Conservation (phyloP, 2,113 vertebrate species). For the Ophthalmotilapia sp. region DNA sequence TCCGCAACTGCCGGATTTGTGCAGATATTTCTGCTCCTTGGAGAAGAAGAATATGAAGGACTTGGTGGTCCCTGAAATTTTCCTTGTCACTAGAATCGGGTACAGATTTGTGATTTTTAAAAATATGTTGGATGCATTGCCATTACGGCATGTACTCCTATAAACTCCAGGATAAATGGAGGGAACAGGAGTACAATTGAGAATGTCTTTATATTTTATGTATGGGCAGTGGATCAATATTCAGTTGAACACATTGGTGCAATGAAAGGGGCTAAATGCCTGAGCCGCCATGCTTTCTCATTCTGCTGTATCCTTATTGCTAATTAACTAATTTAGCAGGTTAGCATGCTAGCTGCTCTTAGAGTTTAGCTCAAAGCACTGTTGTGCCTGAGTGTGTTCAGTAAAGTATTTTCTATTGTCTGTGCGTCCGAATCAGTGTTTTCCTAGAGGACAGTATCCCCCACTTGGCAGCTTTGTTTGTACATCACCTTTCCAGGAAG, state of each 20-base stretch:
- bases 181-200: not conserved
- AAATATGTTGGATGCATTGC: not conserved
- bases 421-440: fast-evolving
- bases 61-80: not conserved
- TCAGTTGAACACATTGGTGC: not conserved
- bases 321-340: not conserved
- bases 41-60: not conserved
- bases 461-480: not conserved
- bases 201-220: not conserved
- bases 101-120: not conserved
- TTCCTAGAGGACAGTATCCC: not conserved
- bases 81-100: not conserved
- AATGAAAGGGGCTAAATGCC: not conserved
- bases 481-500: not conserved
- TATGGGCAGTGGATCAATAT: not conserved
- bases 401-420: not conserved
- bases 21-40: not conserved
- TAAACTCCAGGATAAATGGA: not conserved
- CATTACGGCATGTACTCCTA: not conserved
- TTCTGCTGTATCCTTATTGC: not conserved
- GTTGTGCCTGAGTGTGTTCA: not conserved
- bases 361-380: not conserved
- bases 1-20: not conserved
- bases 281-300: not conserved
- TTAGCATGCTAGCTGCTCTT: not conserved